These are phyloP conservation scores for Drosophila algonquin DNA, from an alignment of 2,888 invertebrate species.

Conservation along the genomic window DNA sequence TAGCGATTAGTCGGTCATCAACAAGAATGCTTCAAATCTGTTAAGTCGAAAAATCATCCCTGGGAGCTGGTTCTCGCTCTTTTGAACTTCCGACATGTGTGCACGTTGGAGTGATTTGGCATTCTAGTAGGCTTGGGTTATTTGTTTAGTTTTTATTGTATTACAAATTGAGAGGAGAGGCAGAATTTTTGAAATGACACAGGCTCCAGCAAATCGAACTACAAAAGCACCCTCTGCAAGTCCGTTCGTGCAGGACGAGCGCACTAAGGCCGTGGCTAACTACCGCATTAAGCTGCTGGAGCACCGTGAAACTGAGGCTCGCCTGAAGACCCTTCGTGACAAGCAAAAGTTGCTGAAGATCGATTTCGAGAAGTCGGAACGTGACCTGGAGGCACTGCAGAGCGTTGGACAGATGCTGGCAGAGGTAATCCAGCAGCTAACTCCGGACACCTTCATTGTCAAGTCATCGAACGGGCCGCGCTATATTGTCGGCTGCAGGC, in stretches of 20 bases:
- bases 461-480: constrained; percentile 99
- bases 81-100: neutral
- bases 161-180: neutral
- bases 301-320: constrained; percentile 97
- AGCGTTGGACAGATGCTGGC: constrained; percentile 99
- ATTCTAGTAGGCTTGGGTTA: neutral
- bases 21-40: no score
- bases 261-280: constrained; percentile 93
- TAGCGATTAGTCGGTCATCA: neutral
- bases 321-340: constrained; percentile 96
- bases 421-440: constrained; percentile 98
- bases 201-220: constrained; percentile 11
- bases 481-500: constrained; percentile 98
- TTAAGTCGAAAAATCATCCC: neutral
- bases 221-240: neutral
- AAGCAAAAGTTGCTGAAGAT: constrained; percentile 96
- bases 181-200: constrained; percentile 19
- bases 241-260: constrained; percentile 36
- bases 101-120: neutral
- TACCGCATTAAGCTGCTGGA: constrained; percentile 96
- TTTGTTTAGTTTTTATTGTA: neutral
- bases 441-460: constrained; percentile 99
- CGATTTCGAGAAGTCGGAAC: constrained; percentile 99
- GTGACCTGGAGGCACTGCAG: constrained; percentile 98
- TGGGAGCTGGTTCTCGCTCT: neutral